Percentiles rank a stretch among this genome's conserved stretches.
Evolutionary conservation across 2,797 vertebrate genomes (phyloP).

Genomic region (Parotocinclus haroldoi): DNA sequence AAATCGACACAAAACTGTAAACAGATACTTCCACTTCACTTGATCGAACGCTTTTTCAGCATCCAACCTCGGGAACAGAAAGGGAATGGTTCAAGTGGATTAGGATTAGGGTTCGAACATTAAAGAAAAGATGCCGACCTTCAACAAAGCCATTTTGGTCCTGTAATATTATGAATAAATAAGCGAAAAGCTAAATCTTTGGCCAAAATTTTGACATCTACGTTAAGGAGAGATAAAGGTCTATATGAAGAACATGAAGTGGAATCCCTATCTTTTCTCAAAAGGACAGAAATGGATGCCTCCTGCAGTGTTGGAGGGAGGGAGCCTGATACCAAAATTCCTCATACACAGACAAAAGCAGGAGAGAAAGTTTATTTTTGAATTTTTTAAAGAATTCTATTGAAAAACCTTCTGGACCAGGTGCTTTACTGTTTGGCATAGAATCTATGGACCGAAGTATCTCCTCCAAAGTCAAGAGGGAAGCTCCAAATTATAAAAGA

Average conservation of each 20-base stretch:
- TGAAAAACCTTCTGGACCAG: not conserved
- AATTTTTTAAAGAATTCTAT: not conserved
- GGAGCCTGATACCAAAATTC: not conserved
- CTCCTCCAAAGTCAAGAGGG: not conserved
- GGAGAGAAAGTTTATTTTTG: not conserved
- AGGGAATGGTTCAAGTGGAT: too few relatives aligned
- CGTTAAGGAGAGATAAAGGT: not conserved
- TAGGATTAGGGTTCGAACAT: too few relatives aligned
- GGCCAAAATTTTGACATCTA: slow-evolving; percentile 3
- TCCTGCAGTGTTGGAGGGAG: not conserved
- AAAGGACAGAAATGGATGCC: not conserved
- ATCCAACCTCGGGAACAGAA: too few relatives aligned
- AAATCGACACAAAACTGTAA: too few relatives aligned
- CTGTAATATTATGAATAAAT: too few relatives aligned
- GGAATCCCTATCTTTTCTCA: not conserved
- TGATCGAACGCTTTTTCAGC: too few relatives aligned
- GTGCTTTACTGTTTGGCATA: not conserved
- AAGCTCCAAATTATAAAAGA: not conserved
- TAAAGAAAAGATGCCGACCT: too few relatives aligned
- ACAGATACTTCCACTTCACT: too few relatives aligned
- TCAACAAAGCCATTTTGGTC: too few relatives aligned
- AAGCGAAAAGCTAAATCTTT: not conserved
- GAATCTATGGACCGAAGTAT: slow-evolving; percentile 1
- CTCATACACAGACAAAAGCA: not conserved
- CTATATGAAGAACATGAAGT: not conserved